phyloP scores from a whole-genome alignment of 2,797 vertebrate genomes.

The Propithecus perrieri region DNA sequence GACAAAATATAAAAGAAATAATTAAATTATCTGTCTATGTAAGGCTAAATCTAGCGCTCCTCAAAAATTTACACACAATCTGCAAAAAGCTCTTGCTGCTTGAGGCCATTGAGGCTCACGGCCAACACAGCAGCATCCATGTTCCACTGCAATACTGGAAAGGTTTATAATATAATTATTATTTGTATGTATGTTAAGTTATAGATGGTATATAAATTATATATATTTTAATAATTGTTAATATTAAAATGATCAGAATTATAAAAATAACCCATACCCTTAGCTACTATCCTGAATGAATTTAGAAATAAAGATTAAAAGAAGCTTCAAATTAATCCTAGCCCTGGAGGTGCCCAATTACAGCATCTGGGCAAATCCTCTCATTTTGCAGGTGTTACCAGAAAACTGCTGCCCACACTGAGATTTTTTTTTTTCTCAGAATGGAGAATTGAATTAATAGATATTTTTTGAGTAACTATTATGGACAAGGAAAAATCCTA shows the following conservation, averaged over 20 bases:
- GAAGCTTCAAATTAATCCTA: background rate
- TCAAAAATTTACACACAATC: background rate
- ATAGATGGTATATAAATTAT: background rate
- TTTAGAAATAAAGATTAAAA: background rate
- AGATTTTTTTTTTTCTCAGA: background rate
- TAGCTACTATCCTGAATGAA: background rate
- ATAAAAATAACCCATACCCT: background rate
- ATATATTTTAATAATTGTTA: background rate
- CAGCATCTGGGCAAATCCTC: background rate
- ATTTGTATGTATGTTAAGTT: background rate
- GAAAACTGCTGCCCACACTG: background rate
- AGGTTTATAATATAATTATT: background rate
- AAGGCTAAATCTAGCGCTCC: background rate
- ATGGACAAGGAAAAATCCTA: background rate
- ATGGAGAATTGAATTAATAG: background rate
- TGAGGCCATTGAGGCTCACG: background rate
- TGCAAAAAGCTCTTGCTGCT: background rate
- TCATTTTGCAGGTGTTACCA: background rate
- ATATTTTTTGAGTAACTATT: background rate
- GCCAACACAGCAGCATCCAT: background rate
- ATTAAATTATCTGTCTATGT: background rate
- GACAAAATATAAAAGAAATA: background rate
- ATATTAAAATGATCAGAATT: background rate
- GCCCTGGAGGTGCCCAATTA: background rate
- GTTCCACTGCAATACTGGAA: background rate